phyloP scores from a whole-genome alignment of 1,140 invertebrate genomes.

The Acromyrmex charruanus region DNA sequence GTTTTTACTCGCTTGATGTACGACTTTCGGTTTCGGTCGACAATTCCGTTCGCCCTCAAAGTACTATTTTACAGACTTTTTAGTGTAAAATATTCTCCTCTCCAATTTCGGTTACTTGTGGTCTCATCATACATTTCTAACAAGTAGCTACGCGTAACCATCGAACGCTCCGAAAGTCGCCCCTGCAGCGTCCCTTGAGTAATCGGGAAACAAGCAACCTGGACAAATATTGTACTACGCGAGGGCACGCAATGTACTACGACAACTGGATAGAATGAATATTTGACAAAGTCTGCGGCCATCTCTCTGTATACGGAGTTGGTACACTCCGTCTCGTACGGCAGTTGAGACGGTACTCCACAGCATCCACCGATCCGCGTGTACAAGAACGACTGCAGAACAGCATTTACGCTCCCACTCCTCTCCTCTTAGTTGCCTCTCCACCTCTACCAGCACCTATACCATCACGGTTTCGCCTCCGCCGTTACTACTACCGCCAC shows the following conservation, averaged over 20 bases:
- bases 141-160: not conserved
- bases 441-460: conserved; percentile 38
- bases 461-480: conserved; percentile 32
- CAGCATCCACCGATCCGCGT: conserved; percentile 47
- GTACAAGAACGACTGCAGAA: conserved; percentile 68
- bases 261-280: conserved; percentile 53
- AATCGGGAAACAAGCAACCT: conserved; percentile 56
- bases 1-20: conserved; percentile 1
- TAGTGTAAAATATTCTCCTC: conserved; percentile 1
- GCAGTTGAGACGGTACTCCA: conserved; percentile 72
- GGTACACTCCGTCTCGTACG: conserved; percentile 59
- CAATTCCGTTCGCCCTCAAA: not conserved
- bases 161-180: conserved; percentile 20
- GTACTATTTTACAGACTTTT: not conserved
- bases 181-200: conserved; percentile 27
- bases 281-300: conserved; percentile 55
- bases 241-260: conserved; percentile 6
- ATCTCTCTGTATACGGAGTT: conserved; percentile 58
- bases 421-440: conserved; percentile 59
- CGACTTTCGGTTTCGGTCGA: not conserved
- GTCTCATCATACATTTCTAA: conserved; percentile 26
- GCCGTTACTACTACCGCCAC: conserved; percentile 36
- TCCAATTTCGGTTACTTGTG: not conserved
- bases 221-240: conserved; percentile 54
- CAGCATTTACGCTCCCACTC: conserved; percentile 74